Base-by-base conservation (phyloP, 2,888 invertebrate genomes). In the Oscheius myriophilus region DNA sequence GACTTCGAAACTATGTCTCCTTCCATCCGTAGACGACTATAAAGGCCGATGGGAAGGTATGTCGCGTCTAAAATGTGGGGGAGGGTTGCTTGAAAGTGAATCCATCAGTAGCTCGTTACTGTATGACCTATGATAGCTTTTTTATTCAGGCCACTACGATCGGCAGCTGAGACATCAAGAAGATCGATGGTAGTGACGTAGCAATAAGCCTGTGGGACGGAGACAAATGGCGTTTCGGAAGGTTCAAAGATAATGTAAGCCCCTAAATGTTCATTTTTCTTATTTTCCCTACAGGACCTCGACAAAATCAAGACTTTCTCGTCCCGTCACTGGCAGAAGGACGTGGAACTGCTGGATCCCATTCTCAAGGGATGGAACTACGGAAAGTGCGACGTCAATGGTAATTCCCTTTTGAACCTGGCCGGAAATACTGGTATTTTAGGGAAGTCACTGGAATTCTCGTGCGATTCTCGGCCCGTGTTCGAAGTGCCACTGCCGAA, bases 311-410 rank as follows among this genome's bases (percentile, higher is more conserved):
- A 93, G 0, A 93, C 93, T 82, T 97, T 94, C 87, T 92, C 96
- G 80, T 91, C 92, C 75, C 89, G 90, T 7, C 91, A 92, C 77
- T 96, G 95, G 87, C 90, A 91, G 39, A 76, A 84, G 25, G 92
- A 93, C 69, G 91, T 96, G 91, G 89, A 93, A 55, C 94, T 94
- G 84, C 93, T 93, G 84, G 97, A 98, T 85, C 88, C 95, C 63
- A 93, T 95, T 75, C 90, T 96, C 0, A 96, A 95, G 87, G 98
- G 98, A 0, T 98, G 97, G 97, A 99, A 98, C 88, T 98, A 97
- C n/a, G n/a, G n/a, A n/a, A n/a, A n/a, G n/a, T n/a, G n/a, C n/a
- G n/a, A n/a, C n/a, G n/a, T n/a, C n/a, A 92, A 91, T 82, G 97
- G 90, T 88, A 77, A 67, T 16, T 61, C 11, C 9, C 26, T 54